Conservation (phyloP, 2,113 vertebrate genomes). For the Stictonetta naevosa region DNA sequence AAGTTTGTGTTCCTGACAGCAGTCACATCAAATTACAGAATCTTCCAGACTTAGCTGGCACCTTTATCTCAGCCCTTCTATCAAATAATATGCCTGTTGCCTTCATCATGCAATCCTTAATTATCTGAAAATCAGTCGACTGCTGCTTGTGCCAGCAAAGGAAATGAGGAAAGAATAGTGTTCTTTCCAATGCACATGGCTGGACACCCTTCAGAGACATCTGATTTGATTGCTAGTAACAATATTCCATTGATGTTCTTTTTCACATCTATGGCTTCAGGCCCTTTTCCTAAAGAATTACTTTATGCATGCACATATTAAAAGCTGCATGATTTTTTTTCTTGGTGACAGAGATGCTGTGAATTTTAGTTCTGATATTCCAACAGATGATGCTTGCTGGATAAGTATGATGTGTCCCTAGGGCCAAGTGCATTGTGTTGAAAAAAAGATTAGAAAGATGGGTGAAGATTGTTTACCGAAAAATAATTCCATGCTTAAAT, state of each 20-base stretch:
- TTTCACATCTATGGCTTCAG: slow-evolving; percentile 18
- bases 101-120: slow-evolving; percentile 72
- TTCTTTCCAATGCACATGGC: slow-evolving; percentile 36
- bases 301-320: slow-evolving; percentile 12
- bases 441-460: background rate
- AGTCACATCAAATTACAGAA: slow-evolving; percentile 72
- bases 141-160: slow-evolving; percentile 56
- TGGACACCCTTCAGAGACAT: slow-evolving; percentile 59
- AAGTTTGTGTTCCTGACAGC: slow-evolving; percentile 59
- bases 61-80: slow-evolving; percentile 69
- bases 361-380: slow-evolving; percentile 28
- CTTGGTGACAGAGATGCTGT: background rate
- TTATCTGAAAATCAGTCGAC: slow-evolving; percentile 71
- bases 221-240: slow-evolving; percentile 60
- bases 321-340: background rate
- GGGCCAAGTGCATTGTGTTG: background rate
- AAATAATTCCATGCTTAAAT: background rate
- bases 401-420: background rate
- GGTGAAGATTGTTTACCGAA: background rate
- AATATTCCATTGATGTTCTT: slow-evolving; percentile 43
- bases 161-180: slow-evolving; percentile 53
- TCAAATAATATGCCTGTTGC: slow-evolving; percentile 69
- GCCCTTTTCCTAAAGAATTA: slow-evolving; percentile 27
- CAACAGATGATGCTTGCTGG: background rate
- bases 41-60: slow-evolving; percentile 66